These are phyloP conservation scores for Phymanthus crucifer DNA, from an alignment of 92 coral and sea anemone species.

Conservation along the genomic window DNA sequence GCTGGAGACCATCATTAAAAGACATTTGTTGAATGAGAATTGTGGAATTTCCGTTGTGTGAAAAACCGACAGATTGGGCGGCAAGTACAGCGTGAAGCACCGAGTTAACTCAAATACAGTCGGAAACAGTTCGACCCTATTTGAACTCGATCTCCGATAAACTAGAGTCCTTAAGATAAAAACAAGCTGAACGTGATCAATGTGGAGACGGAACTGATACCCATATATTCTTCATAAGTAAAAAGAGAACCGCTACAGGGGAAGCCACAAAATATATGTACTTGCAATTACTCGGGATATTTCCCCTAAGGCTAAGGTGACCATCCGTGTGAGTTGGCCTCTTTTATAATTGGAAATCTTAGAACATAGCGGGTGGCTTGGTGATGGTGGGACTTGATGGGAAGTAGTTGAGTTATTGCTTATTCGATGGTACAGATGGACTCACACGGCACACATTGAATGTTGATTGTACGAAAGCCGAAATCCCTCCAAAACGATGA, in stretches of 20 bases:
- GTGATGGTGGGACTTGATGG: constrained; percentile 3
- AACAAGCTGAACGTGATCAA: constrained; percentile 20
- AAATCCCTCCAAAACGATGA: not conserved
- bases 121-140: not conserved
- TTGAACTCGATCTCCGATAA: constrained; percentile 2
- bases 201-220: constrained; percentile 17
- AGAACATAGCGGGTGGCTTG: constrained; percentile 8
- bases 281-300: constrained; percentile 12
- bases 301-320: constrained; percentile 1
- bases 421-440: not conserved
- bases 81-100: not conserved
- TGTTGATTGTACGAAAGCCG: not conserved
- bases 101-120: not conserved
- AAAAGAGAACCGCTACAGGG: constrained; percentile 5
- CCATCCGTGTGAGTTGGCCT: not conserved
- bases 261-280: constrained; percentile 26
- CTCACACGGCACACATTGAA: not conserved
- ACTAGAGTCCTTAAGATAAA: not conserved
- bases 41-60: constrained; percentile 2
- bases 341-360: constrained; percentile 21
- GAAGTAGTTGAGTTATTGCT: not conserved
- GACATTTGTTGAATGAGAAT: not conserved
- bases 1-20: not conserved
- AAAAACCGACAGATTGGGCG: not conserved
- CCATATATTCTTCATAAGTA: not conserved